Evolutionary conservation across 2,888 invertebrate genomes (phyloP).

Genomic region (Erebia aethiops): DNA sequence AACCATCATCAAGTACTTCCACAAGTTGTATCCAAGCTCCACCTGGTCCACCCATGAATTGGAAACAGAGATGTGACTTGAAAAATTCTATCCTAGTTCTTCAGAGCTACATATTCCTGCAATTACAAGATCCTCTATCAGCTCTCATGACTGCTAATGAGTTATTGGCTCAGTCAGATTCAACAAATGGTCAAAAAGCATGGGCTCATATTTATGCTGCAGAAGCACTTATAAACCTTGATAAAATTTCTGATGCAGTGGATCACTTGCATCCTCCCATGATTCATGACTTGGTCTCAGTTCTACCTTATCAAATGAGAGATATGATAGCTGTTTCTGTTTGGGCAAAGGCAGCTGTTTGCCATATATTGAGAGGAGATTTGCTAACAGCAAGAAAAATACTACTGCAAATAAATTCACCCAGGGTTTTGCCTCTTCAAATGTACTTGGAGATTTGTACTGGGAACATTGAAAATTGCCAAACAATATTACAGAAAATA

Average conservation of each 20-base stretch:
- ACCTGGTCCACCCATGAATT: slow-evolving; percentile 85
- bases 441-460: slow-evolving; percentile 83
- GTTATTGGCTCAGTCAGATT: slow-evolving; percentile 87
- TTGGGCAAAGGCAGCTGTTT: slow-evolving; percentile 80
- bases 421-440: slow-evolving; percentile 75
- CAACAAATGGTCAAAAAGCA: slow-evolving; percentile 83
- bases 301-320: slow-evolving; percentile 70
- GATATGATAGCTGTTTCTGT: slow-evolving; percentile 78
- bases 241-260: slow-evolving; percentile 92
- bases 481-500: slow-evolving; percentile 72
- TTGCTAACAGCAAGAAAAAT: slow-evolving; percentile 75
- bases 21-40: slow-evolving; percentile 73
- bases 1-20: slow-evolving; percentile 63
- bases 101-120: slow-evolving; percentile 92
- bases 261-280: slow-evolving; percentile 91
- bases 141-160: slow-evolving; percentile 89
- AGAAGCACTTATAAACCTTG: slow-evolving; percentile 92
- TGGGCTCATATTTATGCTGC: slow-evolving; percentile 95
- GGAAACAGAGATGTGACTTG: slow-evolving; percentile 83
- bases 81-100: slow-evolving; percentile 88
- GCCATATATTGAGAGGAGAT: slow-evolving; percentile 73
- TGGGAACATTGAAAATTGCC: slow-evolving; percentile 79
- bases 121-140: slow-evolving; percentile 91
- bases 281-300: slow-evolving; percentile 80
- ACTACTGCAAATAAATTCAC: slow-evolving; percentile 75